Conservation (phyloP, 1,140 invertebrate genomes). For the Temnothorax longispinosus region DNA sequence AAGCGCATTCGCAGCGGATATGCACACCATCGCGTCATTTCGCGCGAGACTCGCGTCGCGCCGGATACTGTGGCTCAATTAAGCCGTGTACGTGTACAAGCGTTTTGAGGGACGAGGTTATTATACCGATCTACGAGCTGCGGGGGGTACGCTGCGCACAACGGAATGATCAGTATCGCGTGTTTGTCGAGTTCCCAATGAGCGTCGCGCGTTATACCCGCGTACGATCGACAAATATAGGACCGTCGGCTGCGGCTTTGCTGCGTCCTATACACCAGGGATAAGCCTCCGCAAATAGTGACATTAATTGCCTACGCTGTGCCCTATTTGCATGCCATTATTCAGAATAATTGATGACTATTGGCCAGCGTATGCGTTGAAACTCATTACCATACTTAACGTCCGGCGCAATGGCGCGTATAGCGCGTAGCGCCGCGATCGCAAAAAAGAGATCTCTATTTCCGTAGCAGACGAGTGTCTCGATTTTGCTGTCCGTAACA, state of each 20-base stretch:
- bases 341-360: conserved; percentile 84
- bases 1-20: not conserved
- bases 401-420: conserved; percentile 34
- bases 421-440: not conserved
- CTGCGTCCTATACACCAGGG: conserved; percentile 66
- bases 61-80: conserved; percentile 21
- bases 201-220: conserved; percentile 58
- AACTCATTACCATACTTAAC: conserved; percentile 82
- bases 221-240: conserved; percentile 71
- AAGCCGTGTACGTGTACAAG: conserved; percentile 29
- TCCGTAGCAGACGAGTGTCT: not conserved
- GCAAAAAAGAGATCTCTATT: not conserved
- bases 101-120: conserved; percentile 54
- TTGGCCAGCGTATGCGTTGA: conserved; percentile 77
- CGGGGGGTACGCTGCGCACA: conserved; percentile 1
- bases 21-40: conserved; percentile 2
- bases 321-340: conserved; percentile 83
- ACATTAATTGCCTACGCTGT: conserved; percentile 81
- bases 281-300: conserved; percentile 83
- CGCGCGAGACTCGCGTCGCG: not conserved
- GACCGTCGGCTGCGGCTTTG: conserved; percentile 51
- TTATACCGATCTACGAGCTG: conserved; percentile 34
- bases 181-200: conserved; percentile 75
- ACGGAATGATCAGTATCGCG: conserved; percentile 66
- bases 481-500: conserved; percentile 20